phyloP scores from a whole-genome alignment of 2,888 invertebrate genomes.

The Cryptocephalus primarius region DNA sequence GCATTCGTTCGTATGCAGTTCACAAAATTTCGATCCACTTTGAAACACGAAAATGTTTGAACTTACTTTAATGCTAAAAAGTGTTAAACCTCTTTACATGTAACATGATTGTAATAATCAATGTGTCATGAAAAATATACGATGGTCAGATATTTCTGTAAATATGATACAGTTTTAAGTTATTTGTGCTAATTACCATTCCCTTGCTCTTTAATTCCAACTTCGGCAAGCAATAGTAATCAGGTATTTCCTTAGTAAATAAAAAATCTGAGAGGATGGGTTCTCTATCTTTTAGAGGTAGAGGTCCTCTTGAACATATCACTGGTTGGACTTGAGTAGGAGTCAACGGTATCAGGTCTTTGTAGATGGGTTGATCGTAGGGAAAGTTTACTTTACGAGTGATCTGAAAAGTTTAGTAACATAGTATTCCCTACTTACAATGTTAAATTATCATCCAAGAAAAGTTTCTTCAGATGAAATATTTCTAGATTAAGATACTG shows the following conservation, averaged over 20 bases:
- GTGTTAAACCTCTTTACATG: no score
- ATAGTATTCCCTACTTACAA: no score
- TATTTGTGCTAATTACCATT: no score
- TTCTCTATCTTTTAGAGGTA: slow-evolving; percentile 20
- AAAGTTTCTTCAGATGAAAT: neutral
- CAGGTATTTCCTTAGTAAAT: slow-evolving; percentile 7
- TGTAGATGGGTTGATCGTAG: slow-evolving; percentile 20
- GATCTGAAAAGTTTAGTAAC: slow-evolving; percentile 13
- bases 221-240: slow-evolving; percentile 13
- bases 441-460: neutral
- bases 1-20: no score
- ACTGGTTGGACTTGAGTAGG: slow-evolving; percentile 9
- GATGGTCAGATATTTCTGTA: no score
- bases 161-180: no score
- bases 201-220: slow-evolving; percentile 3
- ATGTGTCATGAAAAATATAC: no score
- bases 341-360: slow-evolving; percentile 22
- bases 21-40: no score
- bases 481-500: neutral
- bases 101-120: no score
- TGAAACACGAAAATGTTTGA: no score
- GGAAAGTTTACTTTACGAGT: slow-evolving; percentile 24
- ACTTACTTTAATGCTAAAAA: no score
- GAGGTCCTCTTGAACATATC: slow-evolving; percentile 10
- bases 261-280: slow-evolving; percentile 18